These are phyloP conservation scores for Perizoma flavofasciatum DNA, from an alignment of 2,888 invertebrate genomes.

Conservation along the genomic window DNA sequence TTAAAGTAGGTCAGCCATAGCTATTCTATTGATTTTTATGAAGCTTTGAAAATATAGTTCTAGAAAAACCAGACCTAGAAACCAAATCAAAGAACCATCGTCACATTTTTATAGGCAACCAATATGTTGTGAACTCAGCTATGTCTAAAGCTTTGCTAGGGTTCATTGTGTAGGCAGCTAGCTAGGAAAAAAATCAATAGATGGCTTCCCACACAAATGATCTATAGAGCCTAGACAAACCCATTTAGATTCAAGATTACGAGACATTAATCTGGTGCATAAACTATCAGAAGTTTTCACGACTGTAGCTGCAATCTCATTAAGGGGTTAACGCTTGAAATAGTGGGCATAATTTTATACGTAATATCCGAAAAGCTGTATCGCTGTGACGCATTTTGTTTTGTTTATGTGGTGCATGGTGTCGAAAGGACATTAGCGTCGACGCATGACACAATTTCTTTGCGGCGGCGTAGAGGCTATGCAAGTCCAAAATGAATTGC, in stretches of 20 bases:
- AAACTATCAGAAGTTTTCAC: conserved; percentile 9
- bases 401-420: conserved; percentile 73
- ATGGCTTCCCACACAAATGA: conserved; percentile 50
- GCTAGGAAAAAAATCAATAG: conserved; percentile 76
- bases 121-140: background rate
- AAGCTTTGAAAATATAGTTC: no score
- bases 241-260: conserved; percentile 5
- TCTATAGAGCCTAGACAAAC: conserved; percentile 33
- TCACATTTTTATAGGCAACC: background rate
- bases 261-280: conserved; percentile 6
- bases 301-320: conserved; percentile 5
- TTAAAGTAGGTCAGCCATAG: conserved; percentile 22
- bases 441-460: conserved; percentile 80
- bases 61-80: no score
- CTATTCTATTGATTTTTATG: conserved; percentile 26
- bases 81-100: background rate
- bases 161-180: conserved; percentile 62
- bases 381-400: conserved; percentile 62
- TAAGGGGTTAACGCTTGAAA: background rate
- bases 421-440: conserved; percentile 68
- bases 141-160: conserved; percentile 9
- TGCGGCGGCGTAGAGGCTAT: conserved; percentile 81
- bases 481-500: conserved; percentile 81
- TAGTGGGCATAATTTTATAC: conserved; percentile 3
- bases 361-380: conserved; percentile 33